Evolutionary conservation across 1,140 invertebrate species (phyloP).

Genomic region (Drosophila lacertosa): DNA sequence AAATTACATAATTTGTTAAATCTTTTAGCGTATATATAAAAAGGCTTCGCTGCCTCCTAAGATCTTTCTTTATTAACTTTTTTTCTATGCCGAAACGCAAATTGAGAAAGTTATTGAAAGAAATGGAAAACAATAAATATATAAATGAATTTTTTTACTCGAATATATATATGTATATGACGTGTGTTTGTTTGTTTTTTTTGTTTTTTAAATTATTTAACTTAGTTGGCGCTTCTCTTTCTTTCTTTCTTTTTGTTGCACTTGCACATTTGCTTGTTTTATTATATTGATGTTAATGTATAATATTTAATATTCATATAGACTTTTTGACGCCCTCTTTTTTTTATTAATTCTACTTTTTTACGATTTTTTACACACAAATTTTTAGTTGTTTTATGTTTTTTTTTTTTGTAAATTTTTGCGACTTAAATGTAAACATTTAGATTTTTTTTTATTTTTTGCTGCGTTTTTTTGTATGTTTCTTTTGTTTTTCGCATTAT

Average conservation of each 20-base stretch:
- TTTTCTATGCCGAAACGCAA: constrained; percentile 17
- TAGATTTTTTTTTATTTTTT: constrained; percentile 68
- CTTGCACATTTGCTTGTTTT: constrained; percentile 49
- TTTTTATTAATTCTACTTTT: constrained; percentile 65
- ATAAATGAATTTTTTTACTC: constrained; percentile 54
- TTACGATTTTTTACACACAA: constrained; percentile 79
- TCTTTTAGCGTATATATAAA: constrained; percentile 26
- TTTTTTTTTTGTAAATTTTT: constrained; percentile 41
- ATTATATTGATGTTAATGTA: constrained; percentile 45
- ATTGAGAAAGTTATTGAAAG: constrained; percentile 15
- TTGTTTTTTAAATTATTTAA: constrained; percentile 57
- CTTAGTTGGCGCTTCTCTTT: constrained; percentile 62
- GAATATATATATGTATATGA: constrained; percentile 49
- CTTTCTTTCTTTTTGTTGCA: constrained; percentile 22
- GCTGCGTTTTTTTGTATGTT: constrained; percentile 55
- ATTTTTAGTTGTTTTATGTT: constrained; percentile 65
- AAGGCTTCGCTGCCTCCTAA: constrained; percentile 31
- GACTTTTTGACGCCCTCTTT: constrained; percentile 40
- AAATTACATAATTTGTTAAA: constrained; percentile 32
- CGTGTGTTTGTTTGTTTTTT: constrained; percentile 5
- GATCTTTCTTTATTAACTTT: constrained; percentile 24
- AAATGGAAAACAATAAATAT: constrained; percentile 48
- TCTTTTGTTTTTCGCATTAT: constrained; percentile 16
- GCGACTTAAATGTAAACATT: constrained; percentile 75
- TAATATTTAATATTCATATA: constrained; percentile 55